Evolutionary conservation across 2,888 invertebrate genomes (phyloP).

Genomic region (Bruchidius siliquastri): DNA sequence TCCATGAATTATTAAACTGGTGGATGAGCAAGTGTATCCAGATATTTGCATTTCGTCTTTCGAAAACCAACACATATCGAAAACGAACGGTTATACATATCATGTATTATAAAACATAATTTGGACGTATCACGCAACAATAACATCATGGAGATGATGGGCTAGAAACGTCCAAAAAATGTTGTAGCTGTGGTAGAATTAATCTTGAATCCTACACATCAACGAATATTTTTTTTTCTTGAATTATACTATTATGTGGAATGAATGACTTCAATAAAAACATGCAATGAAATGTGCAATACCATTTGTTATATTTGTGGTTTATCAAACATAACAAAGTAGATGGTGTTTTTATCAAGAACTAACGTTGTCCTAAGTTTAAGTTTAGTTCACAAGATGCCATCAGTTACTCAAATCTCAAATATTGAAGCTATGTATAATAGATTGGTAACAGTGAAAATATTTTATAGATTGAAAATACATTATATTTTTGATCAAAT

Average conservation of each 20-base stretch:
- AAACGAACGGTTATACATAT: constrained; percentile 26
- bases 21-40: not conserved
- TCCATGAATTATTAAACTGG: not conserved
- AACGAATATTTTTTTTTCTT: constrained; percentile 17
- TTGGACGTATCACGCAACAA: constrained; percentile 10
- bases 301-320: too few species aligned
- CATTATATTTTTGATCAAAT: too few species aligned
- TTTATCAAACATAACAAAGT: too few species aligned
- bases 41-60: not conserved
- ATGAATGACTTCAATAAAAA: not conserved
- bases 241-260: not conserved
- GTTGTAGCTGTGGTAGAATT: constrained; percentile 31
- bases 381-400: too few species aligned
- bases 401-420: too few species aligned
- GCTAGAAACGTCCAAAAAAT: constrained; percentile 15
- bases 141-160: constrained; percentile 8
- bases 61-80: constrained; percentile 7
- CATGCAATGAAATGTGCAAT: too few species aligned
- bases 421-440: too few species aligned
- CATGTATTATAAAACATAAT: constrained; percentile 25
- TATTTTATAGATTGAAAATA: too few species aligned
- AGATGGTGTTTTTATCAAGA: too few species aligned
- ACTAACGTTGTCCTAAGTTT: too few species aligned
- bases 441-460: too few species aligned
- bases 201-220: not conserved